These are phyloP conservation scores for Theristicus caerulescens DNA, from an alignment of 2,113 vertebrate genomes.

Conservation along the genomic window DNA sequence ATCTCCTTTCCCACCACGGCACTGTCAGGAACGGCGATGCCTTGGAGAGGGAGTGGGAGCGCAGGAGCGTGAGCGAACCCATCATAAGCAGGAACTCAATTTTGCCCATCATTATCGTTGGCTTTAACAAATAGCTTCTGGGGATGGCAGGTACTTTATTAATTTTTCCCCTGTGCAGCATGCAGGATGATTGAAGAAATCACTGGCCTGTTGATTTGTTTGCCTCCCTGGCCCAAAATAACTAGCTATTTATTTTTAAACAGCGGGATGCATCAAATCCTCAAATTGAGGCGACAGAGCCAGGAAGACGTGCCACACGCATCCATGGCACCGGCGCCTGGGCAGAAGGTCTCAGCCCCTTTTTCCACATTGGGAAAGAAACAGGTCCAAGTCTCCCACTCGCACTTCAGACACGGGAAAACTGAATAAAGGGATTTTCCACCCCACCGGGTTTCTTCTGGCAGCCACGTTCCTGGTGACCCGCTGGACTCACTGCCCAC, in stretches of 20 bases:
- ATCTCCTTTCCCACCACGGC: neutral
- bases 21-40: fast-evolving
- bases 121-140: conserved; percentile 16
- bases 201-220: neutral
- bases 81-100: neutral
- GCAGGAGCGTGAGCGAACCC: neutral
- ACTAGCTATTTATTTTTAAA: neutral
- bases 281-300: fast-evolving
- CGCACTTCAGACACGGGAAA: fast-evolving
- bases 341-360: neutral
- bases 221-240: conserved; percentile 14
- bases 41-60: fast-evolving
- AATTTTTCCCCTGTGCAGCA: neutral
- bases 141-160: conserved; percentile 5
- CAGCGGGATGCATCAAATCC: neutral
- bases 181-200: conserved; percentile 22
- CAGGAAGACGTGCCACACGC: neutral
- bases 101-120: neutral
- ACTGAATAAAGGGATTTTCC: neutral
- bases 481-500: fast-evolving
- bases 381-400: neutral
- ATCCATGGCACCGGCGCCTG: neutral
- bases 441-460: neutral
- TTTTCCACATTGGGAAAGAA: neutral
- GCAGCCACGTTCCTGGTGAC: neutral